A percentile compares a stretch with the other conserved stretches of the same genome.
Conservation (phyloP, 2,113 vertebrate genomes). For the Oncorhynchus keta region DNA sequence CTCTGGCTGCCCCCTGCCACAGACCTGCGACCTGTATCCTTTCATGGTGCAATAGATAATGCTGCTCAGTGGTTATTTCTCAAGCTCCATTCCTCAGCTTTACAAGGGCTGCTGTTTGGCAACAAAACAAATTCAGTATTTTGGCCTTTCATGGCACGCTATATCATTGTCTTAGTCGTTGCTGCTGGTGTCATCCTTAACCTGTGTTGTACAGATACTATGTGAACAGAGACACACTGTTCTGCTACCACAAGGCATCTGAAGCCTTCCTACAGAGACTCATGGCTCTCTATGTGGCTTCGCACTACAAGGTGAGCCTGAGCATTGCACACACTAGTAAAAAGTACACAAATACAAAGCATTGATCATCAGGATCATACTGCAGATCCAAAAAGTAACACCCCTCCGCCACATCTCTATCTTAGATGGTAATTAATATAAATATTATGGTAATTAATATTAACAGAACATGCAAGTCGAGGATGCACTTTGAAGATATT, state of each 20-base stretch:
- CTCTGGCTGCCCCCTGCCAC: constrained; percentile 92
- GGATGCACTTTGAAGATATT: no score
- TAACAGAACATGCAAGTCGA: no score
- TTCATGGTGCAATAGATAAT: neutral
- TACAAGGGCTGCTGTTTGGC: no score
- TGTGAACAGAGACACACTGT: constrained; percentile 95
- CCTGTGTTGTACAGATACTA: constrained; percentile 81
- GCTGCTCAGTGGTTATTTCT: neutral
- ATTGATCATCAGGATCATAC: no score
- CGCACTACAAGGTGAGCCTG: constrained; percentile 91
- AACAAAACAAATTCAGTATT: neutral
- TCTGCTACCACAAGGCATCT: constrained; percentile 96
- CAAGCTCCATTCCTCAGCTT: neutral
- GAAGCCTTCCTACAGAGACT: constrained; percentile 93
- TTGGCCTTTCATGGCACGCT: neutral
- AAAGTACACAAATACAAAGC: neutral
- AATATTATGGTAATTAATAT: no score
- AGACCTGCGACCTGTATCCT: constrained; percentile 97
- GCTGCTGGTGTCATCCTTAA: constrained; percentile 66
- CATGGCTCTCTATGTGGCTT: constrained; percentile 97
- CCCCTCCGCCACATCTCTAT: no score
- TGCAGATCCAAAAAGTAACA: no score
- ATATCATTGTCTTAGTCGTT: neutral
- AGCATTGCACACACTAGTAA: neutral
- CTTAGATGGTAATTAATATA: no score